Evolutionary conservation across 2,888 invertebrate genomes (phyloP), one percentile per base, ranked within the genome.

Genomic region (Temnothorax unifasciatus): DNA sequence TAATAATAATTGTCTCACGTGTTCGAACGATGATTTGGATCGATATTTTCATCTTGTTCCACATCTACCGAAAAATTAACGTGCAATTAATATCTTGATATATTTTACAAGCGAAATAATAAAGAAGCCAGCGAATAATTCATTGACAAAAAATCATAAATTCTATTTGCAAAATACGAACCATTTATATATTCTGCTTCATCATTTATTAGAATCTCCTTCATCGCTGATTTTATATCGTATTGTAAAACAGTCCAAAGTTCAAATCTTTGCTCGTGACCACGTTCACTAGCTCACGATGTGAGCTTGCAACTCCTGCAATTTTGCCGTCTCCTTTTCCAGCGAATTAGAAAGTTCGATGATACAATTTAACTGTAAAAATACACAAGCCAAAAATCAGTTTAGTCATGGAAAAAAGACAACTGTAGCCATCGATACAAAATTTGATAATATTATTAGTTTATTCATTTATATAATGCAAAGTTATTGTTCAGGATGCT

Each of bases 351-450:
- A 95, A 54, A 97, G 95, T 84, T 96, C 94, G 91, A 96, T 94
- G 91, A 96, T 95, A 66, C 95, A 92, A 44, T 96, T 95, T 74
- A 96, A 93, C 96, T 96, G 88, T 21, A 86, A 63, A 41, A 68
- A 61, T 9, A 15, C 3, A n/a, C 4, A 21, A 15, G 5, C 15
- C 15, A 50, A 21, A 18, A 1, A 2, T 61, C 4, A 68, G 13
- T 41, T 54, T 29, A 29, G 18, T 29, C 3, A 18, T 47, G 0
- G 6, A 41, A n/a, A 77, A 54, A 44, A 9, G 1, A 97, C 85
- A 97, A 95, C 88, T 97, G 97, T 21, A 98, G 93, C 75, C 98
- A 94, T 91, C 97, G 96, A 89, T 97, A 96, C 13, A 98, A 92
- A 21, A 96, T 95, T 6, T 97, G 3, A 29, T 29, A 29, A 29